phyloP scores from a whole-genome alignment of 2,888 invertebrate genomes.

The Erebia palarica region DNA sequence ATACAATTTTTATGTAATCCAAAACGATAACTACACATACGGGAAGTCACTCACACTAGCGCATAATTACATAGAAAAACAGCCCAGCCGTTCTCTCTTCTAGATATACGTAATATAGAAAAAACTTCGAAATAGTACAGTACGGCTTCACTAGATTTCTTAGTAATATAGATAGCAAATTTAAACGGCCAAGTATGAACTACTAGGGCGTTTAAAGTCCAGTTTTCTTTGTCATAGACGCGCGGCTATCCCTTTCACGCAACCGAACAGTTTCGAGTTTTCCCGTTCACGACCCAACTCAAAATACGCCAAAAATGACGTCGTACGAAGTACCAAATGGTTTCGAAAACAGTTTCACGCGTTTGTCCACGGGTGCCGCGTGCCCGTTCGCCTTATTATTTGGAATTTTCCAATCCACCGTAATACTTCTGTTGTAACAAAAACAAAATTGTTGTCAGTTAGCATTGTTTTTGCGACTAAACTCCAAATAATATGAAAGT shows the following conservation, averaged over 20 bases:
- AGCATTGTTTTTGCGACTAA: slow-evolving; percentile 75
- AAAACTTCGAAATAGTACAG: slow-evolving; percentile 76
- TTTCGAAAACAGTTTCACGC: slow-evolving; percentile 81
- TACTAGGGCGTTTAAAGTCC: slow-evolving; percentile 58
- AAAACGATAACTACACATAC: slow-evolving; percentile 71
- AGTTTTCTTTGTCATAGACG: slow-evolving; percentile 57
- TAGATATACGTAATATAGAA: slow-evolving; percentile 67
- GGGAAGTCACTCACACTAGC: slow-evolving; percentile 69
- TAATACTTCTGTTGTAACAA: slow-evolving; percentile 73
- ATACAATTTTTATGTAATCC: slow-evolving; percentile 73
- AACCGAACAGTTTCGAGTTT: slow-evolving; percentile 80
- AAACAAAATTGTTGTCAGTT: slow-evolving; percentile 70
- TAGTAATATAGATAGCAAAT: slow-evolving; percentile 56
- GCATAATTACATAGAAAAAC: slow-evolving; percentile 76
- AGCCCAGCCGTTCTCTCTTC: slow-evolving; percentile 73
- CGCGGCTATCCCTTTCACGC: slow-evolving; percentile 66
- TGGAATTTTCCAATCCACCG: slow-evolving; percentile 86
- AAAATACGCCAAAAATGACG: slow-evolving; percentile 83
- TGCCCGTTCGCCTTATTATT: slow-evolving; percentile 72
- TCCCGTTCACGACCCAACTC: slow-evolving; percentile 80
- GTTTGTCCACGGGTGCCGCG: slow-evolving; percentile 71
- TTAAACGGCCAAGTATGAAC: slow-evolving; percentile 61
- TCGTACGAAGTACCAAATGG: slow-evolving; percentile 77
- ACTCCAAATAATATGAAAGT: slow-evolving; percentile 77
- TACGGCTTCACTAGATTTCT: slow-evolving; percentile 71